Evolutionary conservation across 2,113 vertebrate species (phyloP).

Genomic region (Sitta europaea): DNA sequence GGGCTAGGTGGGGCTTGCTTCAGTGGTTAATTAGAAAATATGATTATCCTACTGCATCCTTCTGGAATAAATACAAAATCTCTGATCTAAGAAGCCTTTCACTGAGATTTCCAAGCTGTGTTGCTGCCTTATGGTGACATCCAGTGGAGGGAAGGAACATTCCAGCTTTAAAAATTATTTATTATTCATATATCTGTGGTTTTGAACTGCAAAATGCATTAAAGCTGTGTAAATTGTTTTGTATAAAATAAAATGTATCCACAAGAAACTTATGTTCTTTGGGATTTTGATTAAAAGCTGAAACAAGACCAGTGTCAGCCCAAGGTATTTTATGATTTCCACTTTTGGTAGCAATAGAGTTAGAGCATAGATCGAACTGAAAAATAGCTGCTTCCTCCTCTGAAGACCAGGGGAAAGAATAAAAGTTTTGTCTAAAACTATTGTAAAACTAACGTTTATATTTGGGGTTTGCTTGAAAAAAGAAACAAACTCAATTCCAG

Average conservation of each 20-base stretch:
- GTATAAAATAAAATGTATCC: neutral
- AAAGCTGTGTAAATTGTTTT: neutral
- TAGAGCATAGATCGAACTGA: neutral
- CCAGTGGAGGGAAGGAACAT: slow-evolving; percentile 59
- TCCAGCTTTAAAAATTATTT: neutral
- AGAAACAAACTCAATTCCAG: neutral
- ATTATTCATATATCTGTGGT: neutral
- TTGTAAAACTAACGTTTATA: neutral
- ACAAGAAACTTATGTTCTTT: neutral
- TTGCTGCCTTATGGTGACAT: slow-evolving; percentile 64
- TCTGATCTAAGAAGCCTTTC: neutral
- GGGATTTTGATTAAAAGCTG: neutral
- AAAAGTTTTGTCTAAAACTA: neutral
- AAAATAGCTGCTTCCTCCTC: neutral
- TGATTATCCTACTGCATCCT: neutral
- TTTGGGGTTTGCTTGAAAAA: neutral
- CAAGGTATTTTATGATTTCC: neutral
- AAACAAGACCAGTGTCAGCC: neutral
- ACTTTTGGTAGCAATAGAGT: neutral
- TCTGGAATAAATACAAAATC: neutral
- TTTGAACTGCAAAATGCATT: neutral
- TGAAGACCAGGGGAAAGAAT: neutral
- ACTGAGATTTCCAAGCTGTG: neutral
- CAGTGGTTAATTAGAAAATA: neutral
- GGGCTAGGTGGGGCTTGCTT: neutral